phyloP scores from a whole-genome alignment of 2,113 vertebrate species.

The Hassar affinis region DNA sequence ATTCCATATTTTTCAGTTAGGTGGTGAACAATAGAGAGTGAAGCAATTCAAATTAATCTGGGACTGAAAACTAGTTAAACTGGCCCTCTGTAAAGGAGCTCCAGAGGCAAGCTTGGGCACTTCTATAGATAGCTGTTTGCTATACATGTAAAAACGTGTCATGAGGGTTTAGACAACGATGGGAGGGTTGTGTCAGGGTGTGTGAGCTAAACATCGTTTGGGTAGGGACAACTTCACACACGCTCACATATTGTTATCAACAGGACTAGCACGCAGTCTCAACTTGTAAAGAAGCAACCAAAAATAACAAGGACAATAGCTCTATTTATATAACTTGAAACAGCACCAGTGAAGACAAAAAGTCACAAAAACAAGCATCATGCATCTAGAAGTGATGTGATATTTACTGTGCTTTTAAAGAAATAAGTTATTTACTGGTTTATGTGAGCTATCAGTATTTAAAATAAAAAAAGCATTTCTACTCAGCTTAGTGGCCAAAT shows the following conservation, averaged over 20 bases:
- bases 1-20: background rate
- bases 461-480: background rate
- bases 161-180: constrained; percentile 31
- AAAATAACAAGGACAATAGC: background rate
- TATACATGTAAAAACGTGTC: constrained; percentile 35
- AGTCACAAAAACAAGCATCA: background rate
- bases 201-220: constrained; percentile 3
- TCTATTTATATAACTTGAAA: background rate
- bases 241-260: constrained; percentile 27
- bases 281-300: background rate
- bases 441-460: background rate
- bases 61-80: constrained; percentile 28
- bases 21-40: background rate
- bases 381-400: background rate
- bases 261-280: background rate
- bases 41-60: constrained; percentile 1
- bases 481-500: background rate
- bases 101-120: constrained; percentile 34
- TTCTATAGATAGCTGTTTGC: constrained; percentile 24
- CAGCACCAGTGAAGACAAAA: background rate
- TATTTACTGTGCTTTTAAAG: background rate
- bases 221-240: constrained; percentile 16
- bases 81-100: constrained; percentile 19
- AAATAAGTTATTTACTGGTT: background rate
- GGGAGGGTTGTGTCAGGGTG: constrained; percentile 12